Conservation (phyloP, 2,797 vertebrate genomes). For the Peromyscus melanophrys region DNA sequence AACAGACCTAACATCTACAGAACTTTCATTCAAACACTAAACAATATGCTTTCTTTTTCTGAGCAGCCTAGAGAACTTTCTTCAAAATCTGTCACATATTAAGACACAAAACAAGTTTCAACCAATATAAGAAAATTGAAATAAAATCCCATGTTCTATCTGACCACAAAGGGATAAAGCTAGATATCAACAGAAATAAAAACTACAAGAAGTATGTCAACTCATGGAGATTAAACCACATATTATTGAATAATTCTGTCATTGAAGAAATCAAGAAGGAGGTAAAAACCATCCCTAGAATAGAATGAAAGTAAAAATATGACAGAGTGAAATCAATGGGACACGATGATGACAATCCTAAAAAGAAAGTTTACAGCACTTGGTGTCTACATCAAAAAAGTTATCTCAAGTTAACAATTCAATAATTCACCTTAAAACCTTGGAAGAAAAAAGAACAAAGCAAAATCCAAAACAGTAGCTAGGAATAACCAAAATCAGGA, state of each 20-base stretch:
- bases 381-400: neutral
- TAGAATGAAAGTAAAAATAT: neutral
- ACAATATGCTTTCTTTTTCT: neutral
- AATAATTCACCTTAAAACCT: neutral
- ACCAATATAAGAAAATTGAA: neutral
- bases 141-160: neutral
- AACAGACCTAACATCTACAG: neutral
- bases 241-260: neutral
- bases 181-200: neutral
- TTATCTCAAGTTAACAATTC: neutral
- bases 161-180: neutral
- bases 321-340: neutral
- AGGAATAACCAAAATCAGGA: neutral
- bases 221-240: neutral
- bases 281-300: neutral
- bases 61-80: neutral
- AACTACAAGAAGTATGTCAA: neutral
- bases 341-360: neutral
- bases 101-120: neutral
- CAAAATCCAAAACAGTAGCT: neutral
- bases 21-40: neutral
- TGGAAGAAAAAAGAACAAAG: neutral
- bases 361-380: neutral
- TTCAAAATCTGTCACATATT: neutral
- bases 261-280: neutral